Evolutionary conservation across 2,113 vertebrate species (phyloP).

Genomic region (Alligator mississippiensis): DNA sequence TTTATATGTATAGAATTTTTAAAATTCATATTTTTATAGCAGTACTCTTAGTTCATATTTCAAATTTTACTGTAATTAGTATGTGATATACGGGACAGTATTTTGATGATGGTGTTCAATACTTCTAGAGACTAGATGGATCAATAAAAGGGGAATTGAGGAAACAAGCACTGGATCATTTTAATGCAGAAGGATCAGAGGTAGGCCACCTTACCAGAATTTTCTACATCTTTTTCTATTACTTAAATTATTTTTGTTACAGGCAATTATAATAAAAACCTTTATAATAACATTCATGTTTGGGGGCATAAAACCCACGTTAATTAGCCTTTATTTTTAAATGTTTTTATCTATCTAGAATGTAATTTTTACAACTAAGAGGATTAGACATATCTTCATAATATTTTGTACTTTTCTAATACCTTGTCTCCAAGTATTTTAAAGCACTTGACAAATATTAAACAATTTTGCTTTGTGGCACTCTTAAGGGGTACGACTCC

Average conservation of each 20-base stretch:
- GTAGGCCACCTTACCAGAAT: constrained; percentile 68
- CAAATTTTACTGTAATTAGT: not conserved
- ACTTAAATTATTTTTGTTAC: not conserved
- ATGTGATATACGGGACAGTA: not conserved
- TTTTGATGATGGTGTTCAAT: constrained; percentile 52
- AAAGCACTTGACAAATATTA: not conserved
- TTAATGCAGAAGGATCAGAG: constrained; percentile 98
- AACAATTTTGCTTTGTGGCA: not conserved
- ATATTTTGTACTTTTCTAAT: not conserved
- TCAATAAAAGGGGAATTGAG: constrained; percentile 98
- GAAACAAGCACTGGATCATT: constrained; percentile 97
- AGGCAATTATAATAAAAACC: not conserved
- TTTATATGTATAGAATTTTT: not conserved
- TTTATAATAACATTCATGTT: not conserved
- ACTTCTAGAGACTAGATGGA: constrained; percentile 91
- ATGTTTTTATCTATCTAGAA: not conserved
- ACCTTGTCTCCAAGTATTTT: not conserved
- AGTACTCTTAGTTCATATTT: not conserved
- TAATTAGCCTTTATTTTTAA: not conserved
- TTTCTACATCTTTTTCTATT: not conserved
- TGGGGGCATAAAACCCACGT: not conserved
- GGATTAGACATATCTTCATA: not conserved
- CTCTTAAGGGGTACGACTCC: not conserved
- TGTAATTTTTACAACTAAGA: not conserved
- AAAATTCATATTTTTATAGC: not conserved